These are phyloP conservation scores for Apis cerana DNA, from an alignment of 1,140 invertebrate species.

Conservation along the genomic window DNA sequence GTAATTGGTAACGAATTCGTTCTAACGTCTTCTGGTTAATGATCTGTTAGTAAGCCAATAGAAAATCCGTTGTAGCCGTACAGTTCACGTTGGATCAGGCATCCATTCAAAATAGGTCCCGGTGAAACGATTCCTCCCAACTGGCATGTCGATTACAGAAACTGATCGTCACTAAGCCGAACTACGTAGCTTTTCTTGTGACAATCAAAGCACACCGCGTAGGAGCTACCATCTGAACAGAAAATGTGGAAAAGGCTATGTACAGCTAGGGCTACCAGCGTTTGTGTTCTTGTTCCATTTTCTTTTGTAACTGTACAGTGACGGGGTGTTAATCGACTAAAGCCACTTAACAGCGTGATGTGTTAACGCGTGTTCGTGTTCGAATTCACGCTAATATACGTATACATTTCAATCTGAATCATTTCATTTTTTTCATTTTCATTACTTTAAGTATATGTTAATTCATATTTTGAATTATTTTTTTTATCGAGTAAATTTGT, in stretches of 20 bases:
- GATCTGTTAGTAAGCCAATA: constrained; percentile 64
- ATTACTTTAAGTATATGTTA: neutral
- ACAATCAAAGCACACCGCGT: constrained; percentile 79
- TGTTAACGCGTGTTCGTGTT: constrained; percentile 1
- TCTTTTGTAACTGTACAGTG: constrained; percentile 34
- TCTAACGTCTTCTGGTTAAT: constrained; percentile 57
- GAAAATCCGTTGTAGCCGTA: constrained; percentile 60
- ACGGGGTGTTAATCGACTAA: constrained; percentile 30
- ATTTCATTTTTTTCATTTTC: neutral
- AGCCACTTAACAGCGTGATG: constrained; percentile 14
- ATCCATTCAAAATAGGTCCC: constrained; percentile 46
- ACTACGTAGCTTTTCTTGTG: constrained; percentile 79
- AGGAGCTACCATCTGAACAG: constrained; percentile 78
- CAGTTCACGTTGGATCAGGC: constrained; percentile 56
- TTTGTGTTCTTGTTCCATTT: constrained; percentile 45
- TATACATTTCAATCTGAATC: neutral
- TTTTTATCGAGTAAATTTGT: neutral
- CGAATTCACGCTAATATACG: constrained; percentile 36
- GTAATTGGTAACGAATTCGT: constrained; percentile 42
- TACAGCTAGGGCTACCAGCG: constrained; percentile 72
- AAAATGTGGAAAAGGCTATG: constrained; percentile 77
- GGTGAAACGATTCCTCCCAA: constrained; percentile 65
- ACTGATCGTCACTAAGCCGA: constrained; percentile 78
- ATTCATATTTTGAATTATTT: neutral
- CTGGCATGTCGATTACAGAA: constrained; percentile 70